Percentiles rank a stretch among this genome's conserved stretches.
Conservation (phyloP, 2,888 invertebrate genomes). For the Sminthurides aquaticus region DNA sequence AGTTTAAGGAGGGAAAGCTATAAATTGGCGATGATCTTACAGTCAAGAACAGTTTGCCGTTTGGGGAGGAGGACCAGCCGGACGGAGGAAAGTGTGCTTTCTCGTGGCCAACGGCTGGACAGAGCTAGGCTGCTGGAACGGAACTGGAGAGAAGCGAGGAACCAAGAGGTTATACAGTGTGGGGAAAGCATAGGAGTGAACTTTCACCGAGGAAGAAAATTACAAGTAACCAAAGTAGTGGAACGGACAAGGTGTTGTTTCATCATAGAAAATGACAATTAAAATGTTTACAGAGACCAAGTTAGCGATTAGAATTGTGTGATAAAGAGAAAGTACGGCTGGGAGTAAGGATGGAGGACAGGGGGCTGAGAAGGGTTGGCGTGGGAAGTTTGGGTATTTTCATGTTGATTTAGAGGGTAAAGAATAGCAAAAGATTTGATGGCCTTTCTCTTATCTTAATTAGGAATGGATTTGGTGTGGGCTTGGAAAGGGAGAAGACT, state of each 20-base stretch:
- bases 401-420: conserved; percentile 1
- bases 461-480: conserved; percentile 6
- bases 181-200: background rate
- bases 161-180: too few species aligned
- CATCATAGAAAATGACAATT: background rate
- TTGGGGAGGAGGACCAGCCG: too few species aligned
- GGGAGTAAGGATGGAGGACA: background rate
- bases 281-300: background rate
- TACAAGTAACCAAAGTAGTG: too few species aligned
- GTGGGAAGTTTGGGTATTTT: too few species aligned
- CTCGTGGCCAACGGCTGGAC: too few species aligned
- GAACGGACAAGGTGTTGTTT: background rate
- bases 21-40: background rate
- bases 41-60: background rate
- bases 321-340: background rate
- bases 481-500: too few species aligned
- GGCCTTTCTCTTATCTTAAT: conserved; percentile 4
- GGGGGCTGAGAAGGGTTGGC: background rate
- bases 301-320: too few species aligned
- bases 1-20: background rate
- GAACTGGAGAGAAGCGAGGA: too few species aligned
- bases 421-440: conserved; percentile 2
- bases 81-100: too few species aligned
- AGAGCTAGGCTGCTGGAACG: too few species aligned
- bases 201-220: too few species aligned